Conservation (phyloP, 2,113 vertebrate species). For the Ivindomyrus marchei region DNA sequence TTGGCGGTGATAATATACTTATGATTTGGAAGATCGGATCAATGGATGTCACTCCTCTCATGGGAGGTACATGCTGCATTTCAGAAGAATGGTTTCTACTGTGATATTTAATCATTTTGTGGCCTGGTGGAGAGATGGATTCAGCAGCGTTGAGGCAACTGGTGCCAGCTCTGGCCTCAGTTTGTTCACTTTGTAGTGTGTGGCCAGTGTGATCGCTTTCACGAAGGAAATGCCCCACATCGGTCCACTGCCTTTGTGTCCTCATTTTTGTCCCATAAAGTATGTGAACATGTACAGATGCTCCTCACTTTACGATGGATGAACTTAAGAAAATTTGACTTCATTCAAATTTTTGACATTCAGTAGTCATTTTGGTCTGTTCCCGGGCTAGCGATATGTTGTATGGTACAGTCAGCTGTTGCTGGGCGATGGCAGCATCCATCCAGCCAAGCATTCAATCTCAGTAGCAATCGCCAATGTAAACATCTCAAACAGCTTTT, state of each 20-base stretch:
- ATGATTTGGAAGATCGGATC: neutral
- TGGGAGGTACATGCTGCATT: neutral
- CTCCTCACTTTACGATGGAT: neutral
- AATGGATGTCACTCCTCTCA: neutral
- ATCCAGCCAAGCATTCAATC: neutral
- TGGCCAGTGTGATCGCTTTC: slow-evolving; percentile 24
- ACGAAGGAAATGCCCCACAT: slow-evolving; percentile 43
- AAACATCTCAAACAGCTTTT: neutral
- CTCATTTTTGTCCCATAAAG: neutral
- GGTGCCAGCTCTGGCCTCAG: neutral
- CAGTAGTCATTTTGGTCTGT: neutral
- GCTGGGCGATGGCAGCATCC: neutral
- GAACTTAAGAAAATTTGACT: neutral
- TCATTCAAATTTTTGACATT: neutral
- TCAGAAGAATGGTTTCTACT: neutral
- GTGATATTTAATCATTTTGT: neutral
- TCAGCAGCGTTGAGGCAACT: neutral
- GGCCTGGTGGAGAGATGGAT: neutral
- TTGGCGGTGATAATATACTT: neutral
- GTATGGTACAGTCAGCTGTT: neutral
- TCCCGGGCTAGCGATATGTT: neutral
- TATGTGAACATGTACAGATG: neutral
- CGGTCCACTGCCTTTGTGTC: slow-evolving; percentile 28
- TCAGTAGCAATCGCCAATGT: neutral
- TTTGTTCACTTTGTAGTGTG: slow-evolving; percentile 30